phyloP scores from a whole-genome alignment of 2,888 invertebrate species.

The Lagria hirta region DNA sequence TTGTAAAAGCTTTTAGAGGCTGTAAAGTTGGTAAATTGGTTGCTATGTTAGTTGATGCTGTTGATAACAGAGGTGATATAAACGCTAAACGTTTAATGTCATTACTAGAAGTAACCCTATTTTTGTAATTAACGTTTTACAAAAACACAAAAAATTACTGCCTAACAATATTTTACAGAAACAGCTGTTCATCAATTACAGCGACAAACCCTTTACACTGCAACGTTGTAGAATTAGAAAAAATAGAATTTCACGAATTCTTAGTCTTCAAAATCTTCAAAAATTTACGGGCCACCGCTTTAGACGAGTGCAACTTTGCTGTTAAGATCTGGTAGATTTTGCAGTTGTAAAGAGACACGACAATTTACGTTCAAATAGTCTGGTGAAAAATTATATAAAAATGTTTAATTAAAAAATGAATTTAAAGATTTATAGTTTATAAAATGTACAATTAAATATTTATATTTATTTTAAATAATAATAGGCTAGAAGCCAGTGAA shows the following conservation, averaged over 20 bases:
- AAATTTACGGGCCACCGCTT: not conserved
- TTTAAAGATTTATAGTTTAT: no score
- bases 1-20: not conserved
- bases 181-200: slow-evolving; percentile 3
- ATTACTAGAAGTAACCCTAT: not conserved
- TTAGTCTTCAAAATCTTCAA: not conserved
- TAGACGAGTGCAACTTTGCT: slow-evolving; percentile 5
- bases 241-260: no score
- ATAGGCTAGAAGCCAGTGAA: no score
- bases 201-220: not conserved
- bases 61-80: slow-evolving; percentile 1
- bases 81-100: not conserved
- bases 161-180: slow-evolving; percentile 2
- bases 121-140: slow-evolving; percentile 1
- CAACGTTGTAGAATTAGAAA: slow-evolving; percentile 1
- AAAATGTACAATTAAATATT: no score
- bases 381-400: no score
- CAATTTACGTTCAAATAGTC: no score
- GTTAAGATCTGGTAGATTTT: slow-evolving; percentile 1
- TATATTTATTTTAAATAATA: no score
- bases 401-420: no score
- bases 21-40: no score
- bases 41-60: not conserved
- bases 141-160: slow-evolving; percentile 1
- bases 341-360: slow-evolving; percentile 5